Conservation (phyloP, 2,797 vertebrate species). For the Darevskia mixta region DNA sequence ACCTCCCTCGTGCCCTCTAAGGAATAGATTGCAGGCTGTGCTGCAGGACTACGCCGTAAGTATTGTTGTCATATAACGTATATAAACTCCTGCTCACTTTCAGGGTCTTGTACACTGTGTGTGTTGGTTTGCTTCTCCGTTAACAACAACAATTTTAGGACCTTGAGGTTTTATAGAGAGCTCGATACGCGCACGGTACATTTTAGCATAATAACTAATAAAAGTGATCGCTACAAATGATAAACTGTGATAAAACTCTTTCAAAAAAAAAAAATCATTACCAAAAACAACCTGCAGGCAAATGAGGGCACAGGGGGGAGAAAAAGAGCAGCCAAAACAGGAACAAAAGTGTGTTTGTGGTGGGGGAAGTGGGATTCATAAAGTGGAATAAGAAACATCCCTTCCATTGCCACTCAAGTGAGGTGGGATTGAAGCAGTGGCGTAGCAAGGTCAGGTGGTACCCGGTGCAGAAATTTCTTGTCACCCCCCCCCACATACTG, state of each 20-base stretch:
- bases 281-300: background rate
- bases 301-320: background rate
- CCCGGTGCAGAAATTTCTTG: no score
- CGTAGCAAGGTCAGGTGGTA: no score
- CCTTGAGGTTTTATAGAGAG: background rate
- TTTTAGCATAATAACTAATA: background rate
- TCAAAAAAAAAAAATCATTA: background rate
- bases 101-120: background rate
- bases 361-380: background rate
- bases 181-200: background rate
- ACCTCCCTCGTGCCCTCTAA: background rate
- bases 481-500: no score
- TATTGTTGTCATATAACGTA: background rate
- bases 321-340: background rate
- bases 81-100: background rate
- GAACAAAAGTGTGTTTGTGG: background rate
- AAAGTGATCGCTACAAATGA: background rate
- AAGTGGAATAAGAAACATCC: background rate
- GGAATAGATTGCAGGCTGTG: background rate
- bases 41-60: background rate
- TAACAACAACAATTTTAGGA: background rate
- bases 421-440: background rate
- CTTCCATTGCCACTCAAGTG: background rate
- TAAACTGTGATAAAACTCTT: conserved; percentile 5
- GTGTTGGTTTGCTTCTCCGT: background rate